These are phyloP conservation scores for Drosophila littoralis DNA, from an alignment of 1,140 invertebrate genomes.

Conservation along the genomic window DNA sequence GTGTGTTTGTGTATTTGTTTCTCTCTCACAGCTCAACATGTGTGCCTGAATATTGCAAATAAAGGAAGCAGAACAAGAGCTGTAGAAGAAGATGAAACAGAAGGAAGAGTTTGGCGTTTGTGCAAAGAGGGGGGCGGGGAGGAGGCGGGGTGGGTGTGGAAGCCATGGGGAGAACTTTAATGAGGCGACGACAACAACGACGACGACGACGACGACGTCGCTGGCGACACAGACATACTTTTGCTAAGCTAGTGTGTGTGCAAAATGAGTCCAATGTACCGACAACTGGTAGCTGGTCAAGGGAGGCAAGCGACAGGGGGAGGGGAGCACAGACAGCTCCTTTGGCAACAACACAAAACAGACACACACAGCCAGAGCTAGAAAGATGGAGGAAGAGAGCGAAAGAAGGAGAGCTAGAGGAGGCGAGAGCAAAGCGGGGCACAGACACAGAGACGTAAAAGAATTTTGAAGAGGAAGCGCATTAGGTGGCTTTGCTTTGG, in stretches of 20 bases:
- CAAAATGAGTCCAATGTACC: constrained; percentile 78
- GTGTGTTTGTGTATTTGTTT: constrained; percentile 16
- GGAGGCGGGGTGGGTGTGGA: constrained; percentile 22
- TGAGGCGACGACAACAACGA: constrained; percentile 71
- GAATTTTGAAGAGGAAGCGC: constrained; percentile 78
- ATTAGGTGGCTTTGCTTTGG: constrained; percentile 64
- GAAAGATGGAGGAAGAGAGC: background rate
- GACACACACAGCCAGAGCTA: constrained; percentile 27
- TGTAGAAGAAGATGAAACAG: constrained; percentile 51
- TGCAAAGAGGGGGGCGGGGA: background rate
- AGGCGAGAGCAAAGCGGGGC: constrained; percentile 20
- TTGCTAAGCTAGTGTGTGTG: constrained; percentile 50
- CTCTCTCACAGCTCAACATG: constrained; percentile 17
- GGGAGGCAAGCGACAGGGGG: constrained; percentile 7
- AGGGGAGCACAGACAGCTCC: constrained; percentile 59
- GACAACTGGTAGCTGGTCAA: constrained; percentile 43
- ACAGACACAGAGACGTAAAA: constrained; percentile 68
- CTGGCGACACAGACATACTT: constrained; percentile 63
- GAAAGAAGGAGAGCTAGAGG: constrained; percentile 10
- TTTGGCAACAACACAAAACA: constrained; percentile 39
- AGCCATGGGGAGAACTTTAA: constrained; percentile 66
- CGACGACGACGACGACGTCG: constrained; percentile 34
- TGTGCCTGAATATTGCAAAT: constrained; percentile 62
- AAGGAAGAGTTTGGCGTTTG: constrained; percentile 71
- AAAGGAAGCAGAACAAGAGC: constrained; percentile 78